Conservation (phyloP, 2,113 vertebrate genomes). For the Crocuta crocuta region DNA sequence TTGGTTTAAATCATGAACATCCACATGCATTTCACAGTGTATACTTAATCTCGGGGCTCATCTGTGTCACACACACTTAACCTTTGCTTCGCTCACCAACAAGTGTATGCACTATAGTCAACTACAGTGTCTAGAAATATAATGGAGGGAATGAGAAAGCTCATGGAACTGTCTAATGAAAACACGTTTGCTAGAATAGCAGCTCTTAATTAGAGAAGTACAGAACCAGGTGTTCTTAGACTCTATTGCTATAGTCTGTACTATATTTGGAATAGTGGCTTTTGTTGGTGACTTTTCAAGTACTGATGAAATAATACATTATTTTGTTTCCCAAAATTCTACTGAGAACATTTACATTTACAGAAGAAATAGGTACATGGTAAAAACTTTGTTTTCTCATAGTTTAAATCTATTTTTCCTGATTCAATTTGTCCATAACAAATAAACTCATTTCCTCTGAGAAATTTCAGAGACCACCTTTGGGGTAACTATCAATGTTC, state of each 20-base stretch:
- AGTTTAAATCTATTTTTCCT: neutral
- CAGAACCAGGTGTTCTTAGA: conserved; percentile 60
- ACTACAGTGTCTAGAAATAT: conserved; percentile 64
- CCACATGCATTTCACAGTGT: conserved; percentile 88
- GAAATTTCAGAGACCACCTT: neutral
- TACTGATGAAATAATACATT: neutral
- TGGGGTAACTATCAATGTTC: neutral
- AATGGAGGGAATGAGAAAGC: conserved; percentile 61
- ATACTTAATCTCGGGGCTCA: conserved; percentile 83
- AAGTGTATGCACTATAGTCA: conserved; percentile 75
- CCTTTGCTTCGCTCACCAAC: conserved; percentile 78
- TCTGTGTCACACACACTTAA: conserved; percentile 86
- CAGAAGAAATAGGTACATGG: neutral
- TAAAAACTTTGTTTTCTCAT: conserved; percentile 9
- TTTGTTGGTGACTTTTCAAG: conserved; percentile 47
- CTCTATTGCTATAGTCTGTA: neutral
- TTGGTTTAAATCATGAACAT: conserved; percentile 89
- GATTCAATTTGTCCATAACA: neutral
- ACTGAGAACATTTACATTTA: neutral
- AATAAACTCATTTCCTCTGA: neutral
- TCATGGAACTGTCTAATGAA: neutral
- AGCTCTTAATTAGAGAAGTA: conserved; percentile 18
- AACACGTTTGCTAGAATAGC: neutral
- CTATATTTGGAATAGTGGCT: neutral
- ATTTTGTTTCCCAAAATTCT: conserved; percentile 49